Evolutionary conservation across 2,888 invertebrate species (phyloP).

Genomic region (Phyto melanocephala): DNA sequence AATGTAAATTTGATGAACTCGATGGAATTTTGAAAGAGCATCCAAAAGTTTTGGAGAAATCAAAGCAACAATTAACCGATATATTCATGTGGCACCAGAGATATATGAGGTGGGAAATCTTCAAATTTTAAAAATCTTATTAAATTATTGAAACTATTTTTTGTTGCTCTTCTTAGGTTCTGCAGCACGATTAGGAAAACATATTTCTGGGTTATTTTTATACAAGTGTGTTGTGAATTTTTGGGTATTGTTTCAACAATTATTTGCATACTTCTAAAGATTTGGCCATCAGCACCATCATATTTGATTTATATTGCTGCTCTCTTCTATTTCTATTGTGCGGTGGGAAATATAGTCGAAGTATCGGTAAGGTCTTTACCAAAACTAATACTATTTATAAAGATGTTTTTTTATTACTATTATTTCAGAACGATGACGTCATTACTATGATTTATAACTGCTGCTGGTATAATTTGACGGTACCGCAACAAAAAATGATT

Average conservation of each 20-base stretch:
- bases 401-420: too few species aligned
- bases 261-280: slow-evolving; percentile 17
- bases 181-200: neutral
- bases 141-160: too few species aligned
- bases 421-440: neutral
- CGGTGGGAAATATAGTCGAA: slow-evolving; percentile 24
- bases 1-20: slow-evolving; percentile 46
- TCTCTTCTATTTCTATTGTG: slow-evolving; percentile 2
- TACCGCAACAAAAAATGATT: slow-evolving; percentile 64
- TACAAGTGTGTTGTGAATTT: slow-evolving; percentile 5
- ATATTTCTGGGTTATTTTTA: slow-evolving; percentile 22
- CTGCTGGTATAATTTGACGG: slow-evolving; percentile 67
- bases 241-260: slow-evolving; percentile 4
- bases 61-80: neutral
- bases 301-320: slow-evolving; percentile 9
- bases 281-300: slow-evolving; percentile 5
- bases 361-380: neutral
- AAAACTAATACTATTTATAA: neutral
- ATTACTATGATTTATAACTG: slow-evolving; percentile 64
- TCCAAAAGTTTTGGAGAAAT: neutral
- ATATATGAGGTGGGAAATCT: slow-evolving; percentile 26
- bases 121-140: too few species aligned
- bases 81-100: slow-evolving; percentile 53
- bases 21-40: slow-evolving; percentile 1
- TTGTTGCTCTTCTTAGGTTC: neutral